Percentiles rank a stretch among this genome's conserved stretches.
These are phyloP conservation scores for Smittia aterrima DNA, from an alignment of 2,888 invertebrate species.

Conservation along the genomic window DNA sequence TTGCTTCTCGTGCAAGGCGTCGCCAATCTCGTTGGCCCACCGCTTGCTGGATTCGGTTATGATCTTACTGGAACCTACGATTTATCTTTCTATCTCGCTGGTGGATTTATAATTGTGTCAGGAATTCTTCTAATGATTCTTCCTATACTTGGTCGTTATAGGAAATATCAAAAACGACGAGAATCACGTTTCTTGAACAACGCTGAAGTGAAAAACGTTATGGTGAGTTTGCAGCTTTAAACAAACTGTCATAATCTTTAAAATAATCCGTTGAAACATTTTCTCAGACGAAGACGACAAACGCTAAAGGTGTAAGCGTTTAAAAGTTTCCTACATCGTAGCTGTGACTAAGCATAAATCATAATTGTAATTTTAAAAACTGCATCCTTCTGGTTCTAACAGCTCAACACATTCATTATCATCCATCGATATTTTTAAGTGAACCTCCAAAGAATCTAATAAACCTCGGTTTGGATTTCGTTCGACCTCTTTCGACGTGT, in stretches of 20 bases:
- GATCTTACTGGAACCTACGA: slow-evolving; percentile 76
- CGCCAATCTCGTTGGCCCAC: slow-evolving; percentile 86
- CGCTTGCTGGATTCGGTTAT: slow-evolving; percentile 81
- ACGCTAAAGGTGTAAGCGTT: background rate
- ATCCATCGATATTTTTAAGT: no score
- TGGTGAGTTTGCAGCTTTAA: background rate
- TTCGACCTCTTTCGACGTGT: no score
- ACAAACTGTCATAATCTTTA: no score
- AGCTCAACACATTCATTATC: no score
- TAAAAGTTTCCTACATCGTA: background rate
- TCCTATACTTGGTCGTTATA: slow-evolving; percentile 44
- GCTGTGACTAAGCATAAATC: background rate
- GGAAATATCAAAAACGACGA: slow-evolving; percentile 54
- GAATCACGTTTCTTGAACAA: background rate
- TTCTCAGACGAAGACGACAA: background rate
- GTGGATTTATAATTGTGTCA: slow-evolving; percentile 63
- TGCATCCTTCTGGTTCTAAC: no score
- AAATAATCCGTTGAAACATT: no score
- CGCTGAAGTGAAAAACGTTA: background rate
- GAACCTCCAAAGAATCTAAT: background rate
- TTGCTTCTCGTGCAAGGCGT: slow-evolving; percentile 84
- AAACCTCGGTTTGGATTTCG: background rate
- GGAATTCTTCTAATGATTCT: slow-evolving; percentile 45
- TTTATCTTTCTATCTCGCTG: slow-evolving; percentile 77
- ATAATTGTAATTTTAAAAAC: no score